Evolutionary conservation across 2,888 invertebrate species (phyloP), one percentile per base, ranked within the genome.

Genomic region (Stenolophus ochropezus): DNA sequence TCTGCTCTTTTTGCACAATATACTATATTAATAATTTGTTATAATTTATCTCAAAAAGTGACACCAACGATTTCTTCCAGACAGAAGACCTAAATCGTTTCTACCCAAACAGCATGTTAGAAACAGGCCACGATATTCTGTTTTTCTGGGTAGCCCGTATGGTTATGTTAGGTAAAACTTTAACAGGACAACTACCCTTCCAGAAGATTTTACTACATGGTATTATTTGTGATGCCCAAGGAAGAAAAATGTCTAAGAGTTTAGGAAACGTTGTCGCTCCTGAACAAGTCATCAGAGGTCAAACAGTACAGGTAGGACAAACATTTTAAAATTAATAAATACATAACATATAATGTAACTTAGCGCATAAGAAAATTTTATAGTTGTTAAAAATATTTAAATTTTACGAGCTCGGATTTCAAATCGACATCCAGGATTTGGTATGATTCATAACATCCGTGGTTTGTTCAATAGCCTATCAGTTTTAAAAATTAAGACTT

Each of bases 131-230:
- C 88, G 99, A 97, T 86, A 99, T 99, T 86, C 89, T 99, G 65
- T 99, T 99, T 92, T 99, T 99, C 91, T 99, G 99, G 99, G 99
- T 99, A 2, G 99, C 99, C 0, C 92, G 98, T 83, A 99, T 99
- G 99, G 99, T 99, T 0, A 99, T 99, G 93, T 93, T 99, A 86
- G 97, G 98, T 0, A 94, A 95, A 85, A 93, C 96, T 85, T 90
- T 99, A n/a, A 91, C 97, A 78, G 97, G 96, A 0, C 93, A 95
- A 88, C 90, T 99, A 65, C 99, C 99, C 0, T 99, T 99, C 90
- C 93, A 94, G 84, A 95, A 97, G 90, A 94, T 99, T 0, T 97
- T 97, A 87, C 91, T 99, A 11, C 99, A 99, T 90, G 98, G 99
- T 0, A 97, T 99, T 93, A 96, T 99, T 0, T 93, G 99, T 78